Percentiles rank a stretch among this genome's conserved stretches.
Conservation (phyloP, 2,113 vertebrate genomes). For the Strigops habroptila region DNA sequence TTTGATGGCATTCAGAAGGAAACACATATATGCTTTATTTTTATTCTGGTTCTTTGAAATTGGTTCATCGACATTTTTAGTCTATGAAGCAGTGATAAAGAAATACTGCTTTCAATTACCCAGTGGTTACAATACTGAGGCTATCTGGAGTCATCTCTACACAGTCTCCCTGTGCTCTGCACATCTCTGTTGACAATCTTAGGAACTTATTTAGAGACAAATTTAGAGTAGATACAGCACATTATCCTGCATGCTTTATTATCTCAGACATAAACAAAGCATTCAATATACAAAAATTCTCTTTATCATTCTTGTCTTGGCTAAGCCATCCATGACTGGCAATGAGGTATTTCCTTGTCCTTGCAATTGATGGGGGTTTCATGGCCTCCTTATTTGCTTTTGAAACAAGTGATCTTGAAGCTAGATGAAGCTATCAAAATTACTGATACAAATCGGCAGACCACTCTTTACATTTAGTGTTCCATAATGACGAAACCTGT, state of each 20-base stretch:
- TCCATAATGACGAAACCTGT: not conserved
- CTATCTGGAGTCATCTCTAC: not conserved
- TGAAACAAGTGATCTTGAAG: not conserved
- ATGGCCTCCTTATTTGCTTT: not conserved
- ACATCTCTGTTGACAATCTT: not conserved
- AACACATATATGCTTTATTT: not conserved
- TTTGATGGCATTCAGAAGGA: not conserved
- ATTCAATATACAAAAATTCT: not conserved
- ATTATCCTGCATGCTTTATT: not conserved
- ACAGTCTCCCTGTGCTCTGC: not conserved
- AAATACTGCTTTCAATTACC: not conserved
- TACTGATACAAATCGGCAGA: not conserved
- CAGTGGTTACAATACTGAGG: not conserved
- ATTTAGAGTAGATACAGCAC: not conserved
- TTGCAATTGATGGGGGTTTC: not conserved
- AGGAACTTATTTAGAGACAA: not conserved
- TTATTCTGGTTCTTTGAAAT: not conserved
- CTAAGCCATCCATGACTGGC: not conserved
- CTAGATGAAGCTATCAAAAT: not conserved
- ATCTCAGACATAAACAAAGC: not conserved
- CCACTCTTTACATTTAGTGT: not conserved
- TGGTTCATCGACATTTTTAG: not conserved
- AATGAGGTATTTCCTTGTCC: not conserved
- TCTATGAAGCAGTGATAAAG: not conserved
- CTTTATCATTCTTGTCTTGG: not conserved